Conservation (phyloP, 2,888 invertebrate species). For the Mayetiola destructor region DNA sequence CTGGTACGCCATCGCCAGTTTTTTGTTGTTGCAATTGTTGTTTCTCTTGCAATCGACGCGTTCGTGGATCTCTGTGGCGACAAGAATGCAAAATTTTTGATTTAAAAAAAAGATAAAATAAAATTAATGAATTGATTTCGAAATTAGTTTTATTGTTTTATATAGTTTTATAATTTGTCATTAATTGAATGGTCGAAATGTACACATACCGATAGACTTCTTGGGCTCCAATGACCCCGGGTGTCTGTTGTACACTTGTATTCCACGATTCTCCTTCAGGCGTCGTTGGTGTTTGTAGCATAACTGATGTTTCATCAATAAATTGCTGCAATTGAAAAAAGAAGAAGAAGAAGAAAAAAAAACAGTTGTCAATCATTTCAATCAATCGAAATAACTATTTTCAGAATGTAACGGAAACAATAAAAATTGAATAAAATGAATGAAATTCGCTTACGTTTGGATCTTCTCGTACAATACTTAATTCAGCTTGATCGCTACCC, state of each 20-base stretch:
- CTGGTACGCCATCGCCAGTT: conserved; percentile 47
- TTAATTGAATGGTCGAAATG: background rate
- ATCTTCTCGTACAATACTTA: conserved; percentile 52
- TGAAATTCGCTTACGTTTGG: conserved; percentile 52
- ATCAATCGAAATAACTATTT: conserved; percentile 1
- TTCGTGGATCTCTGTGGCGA: conserved; percentile 64
- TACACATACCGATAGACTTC: conserved; percentile 73
- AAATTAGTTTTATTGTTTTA: too few relatives aligned
- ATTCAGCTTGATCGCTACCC: conserved; percentile 30
- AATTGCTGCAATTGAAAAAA: conserved; percentile 46
- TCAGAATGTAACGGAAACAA: background rate
- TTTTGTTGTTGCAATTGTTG: conserved; percentile 45
- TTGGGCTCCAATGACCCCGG: conserved; percentile 94
- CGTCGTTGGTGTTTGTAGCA: conserved; percentile 62
- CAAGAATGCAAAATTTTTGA: background rate
- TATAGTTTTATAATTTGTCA: background rate
- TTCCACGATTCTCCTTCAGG: conserved; percentile 40
- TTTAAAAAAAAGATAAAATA: background rate
- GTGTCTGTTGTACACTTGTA: conserved; percentile 49
- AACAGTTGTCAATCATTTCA: conserved; percentile 15
- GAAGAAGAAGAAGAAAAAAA: conserved; percentile 17
- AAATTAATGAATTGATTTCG: background rate
- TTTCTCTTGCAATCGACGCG: conserved; percentile 67
- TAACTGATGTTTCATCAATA: conserved; percentile 55
- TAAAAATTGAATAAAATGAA: background rate